These are phyloP conservation scores for Anniella stebbinsi DNA, from an alignment of 2,797 vertebrate genomes.

Conservation along the genomic window DNA sequence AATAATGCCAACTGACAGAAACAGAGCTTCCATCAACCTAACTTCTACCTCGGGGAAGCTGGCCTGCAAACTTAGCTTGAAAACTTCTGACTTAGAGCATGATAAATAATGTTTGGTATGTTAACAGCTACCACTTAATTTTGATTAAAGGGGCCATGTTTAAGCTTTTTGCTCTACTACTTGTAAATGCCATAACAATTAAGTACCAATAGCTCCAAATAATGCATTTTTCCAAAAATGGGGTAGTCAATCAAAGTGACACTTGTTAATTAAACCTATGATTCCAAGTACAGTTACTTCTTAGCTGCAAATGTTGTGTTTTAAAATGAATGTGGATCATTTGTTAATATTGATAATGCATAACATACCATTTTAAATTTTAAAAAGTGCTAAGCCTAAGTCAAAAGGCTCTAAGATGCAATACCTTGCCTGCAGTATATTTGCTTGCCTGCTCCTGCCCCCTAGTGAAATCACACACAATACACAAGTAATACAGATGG, in stretches of 20 bases:
- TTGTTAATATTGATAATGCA: constrained; percentile 21
- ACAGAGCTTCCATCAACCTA: background rate
- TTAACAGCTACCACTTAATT: background rate
- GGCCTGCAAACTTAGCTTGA: background rate
- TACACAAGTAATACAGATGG: background rate
- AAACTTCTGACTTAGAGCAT: background rate
- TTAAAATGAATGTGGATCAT: constrained; percentile 9
- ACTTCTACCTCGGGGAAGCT: background rate
- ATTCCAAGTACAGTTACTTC: constrained; percentile 9
- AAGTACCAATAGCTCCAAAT: background rate
- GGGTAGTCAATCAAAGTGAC: constrained; percentile 3
- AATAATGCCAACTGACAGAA: background rate
- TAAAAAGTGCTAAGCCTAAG: background rate
- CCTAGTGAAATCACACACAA: constrained; percentile 71
- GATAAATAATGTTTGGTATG: background rate
- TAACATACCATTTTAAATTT: constrained; percentile 19
- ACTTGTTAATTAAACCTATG: constrained; percentile 26
- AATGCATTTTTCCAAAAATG: constrained; percentile 21
- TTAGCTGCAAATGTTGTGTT: background rate
- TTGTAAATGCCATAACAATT: constrained; percentile 10
- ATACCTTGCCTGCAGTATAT: constrained; percentile 44
- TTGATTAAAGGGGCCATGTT: constrained; percentile 10
- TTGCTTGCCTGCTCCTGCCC: constrained; percentile 77
- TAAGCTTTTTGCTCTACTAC: background rate
- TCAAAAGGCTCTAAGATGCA: background rate